These are phyloP conservation scores for Plagodis dolabraria DNA, from an alignment of 2,888 invertebrate species.

Conservation along the genomic window DNA sequence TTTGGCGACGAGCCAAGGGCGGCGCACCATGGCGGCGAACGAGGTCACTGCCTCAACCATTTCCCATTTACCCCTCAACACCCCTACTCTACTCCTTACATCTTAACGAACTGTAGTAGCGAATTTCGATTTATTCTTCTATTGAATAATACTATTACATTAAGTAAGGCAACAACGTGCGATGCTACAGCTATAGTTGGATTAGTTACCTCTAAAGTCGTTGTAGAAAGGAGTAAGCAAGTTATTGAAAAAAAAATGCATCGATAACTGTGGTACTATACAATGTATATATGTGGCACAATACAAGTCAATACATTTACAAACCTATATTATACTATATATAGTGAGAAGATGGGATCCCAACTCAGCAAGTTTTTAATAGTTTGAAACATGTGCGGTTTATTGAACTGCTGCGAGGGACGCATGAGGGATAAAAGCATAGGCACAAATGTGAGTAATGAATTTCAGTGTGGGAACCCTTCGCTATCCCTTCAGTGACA, in stretches of 20 bases:
- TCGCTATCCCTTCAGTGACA: not conserved
- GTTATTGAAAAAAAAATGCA: too few species aligned
- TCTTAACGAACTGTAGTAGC: not conserved
- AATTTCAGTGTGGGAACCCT: conserved; percentile 2
- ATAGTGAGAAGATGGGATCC: conserved; percentile 18
- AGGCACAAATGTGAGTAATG: conserved; percentile 18
- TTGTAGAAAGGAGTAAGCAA: too few species aligned
- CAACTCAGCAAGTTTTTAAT: conserved; percentile 46
- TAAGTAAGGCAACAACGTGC: too few species aligned
- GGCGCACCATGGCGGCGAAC: conserved; percentile 53
- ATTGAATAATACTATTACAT: too few species aligned
- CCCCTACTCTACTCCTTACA: conserved; percentile 31
- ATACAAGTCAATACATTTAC: too few species aligned
- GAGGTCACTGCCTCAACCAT: conserved; percentile 53
- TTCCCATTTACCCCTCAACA: conserved; percentile 29
- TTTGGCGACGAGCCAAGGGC: conserved; percentile 59
- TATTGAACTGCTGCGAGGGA: conserved; percentile 36
- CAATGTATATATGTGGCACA: too few species aligned
- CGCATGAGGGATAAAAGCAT: conserved; percentile 27
- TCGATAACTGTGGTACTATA: too few species aligned
- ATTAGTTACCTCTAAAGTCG: too few species aligned
- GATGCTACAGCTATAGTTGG: too few species aligned
- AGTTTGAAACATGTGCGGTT: conserved; percentile 44
- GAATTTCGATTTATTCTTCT: too few species aligned
- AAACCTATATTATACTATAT: too few species aligned